Conservation (phyloP, 92 coral and sea anemone species). For the Scolanthus callimorphus region DNA sequence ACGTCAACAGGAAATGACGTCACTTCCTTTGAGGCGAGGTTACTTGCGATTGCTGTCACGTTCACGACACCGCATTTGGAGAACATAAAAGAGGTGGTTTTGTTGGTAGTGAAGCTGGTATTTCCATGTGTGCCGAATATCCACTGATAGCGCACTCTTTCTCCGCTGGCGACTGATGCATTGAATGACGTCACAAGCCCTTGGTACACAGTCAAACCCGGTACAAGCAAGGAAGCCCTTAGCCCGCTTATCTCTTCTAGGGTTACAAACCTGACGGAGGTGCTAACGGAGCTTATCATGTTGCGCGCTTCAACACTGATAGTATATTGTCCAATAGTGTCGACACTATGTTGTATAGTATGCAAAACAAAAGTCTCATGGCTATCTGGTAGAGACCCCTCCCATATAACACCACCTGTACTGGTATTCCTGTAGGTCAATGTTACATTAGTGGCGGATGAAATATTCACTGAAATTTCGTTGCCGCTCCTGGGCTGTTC, state of each 20-base stretch:
- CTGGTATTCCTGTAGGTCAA: constrained; percentile 32
- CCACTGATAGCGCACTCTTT: constrained; percentile 62
- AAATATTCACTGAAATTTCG: constrained; percentile 40
- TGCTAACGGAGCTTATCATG: constrained; percentile 53
- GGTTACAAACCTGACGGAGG: constrained; percentile 35
- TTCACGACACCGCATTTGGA: constrained; percentile 34
- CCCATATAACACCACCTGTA: background rate
- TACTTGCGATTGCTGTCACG: constrained; percentile 60
- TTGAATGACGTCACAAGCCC: constrained; percentile 49
- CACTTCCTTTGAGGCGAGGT: constrained; percentile 35
- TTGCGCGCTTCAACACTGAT: constrained; percentile 65
- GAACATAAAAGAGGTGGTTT: constrained; percentile 28
- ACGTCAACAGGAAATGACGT: constrained; percentile 43
- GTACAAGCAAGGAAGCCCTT: constrained; percentile 21
- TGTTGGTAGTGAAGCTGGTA: constrained; percentile 37
- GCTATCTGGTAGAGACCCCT: background rate
- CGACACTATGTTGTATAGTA: constrained; percentile 50
- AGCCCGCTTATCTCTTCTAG: constrained; percentile 48
- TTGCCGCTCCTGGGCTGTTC: constrained; percentile 8
- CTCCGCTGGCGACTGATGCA: constrained; percentile 48
- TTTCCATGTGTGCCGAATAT: constrained; percentile 48
- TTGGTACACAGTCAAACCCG: constrained; percentile 33
- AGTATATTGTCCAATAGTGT: constrained; percentile 28
- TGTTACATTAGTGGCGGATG: constrained; percentile 48
- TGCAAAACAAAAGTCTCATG: constrained; percentile 2